Evolutionary conservation across 2,888 invertebrate species (phyloP).

Genomic region (Eucriotettix oculatus): DNA sequence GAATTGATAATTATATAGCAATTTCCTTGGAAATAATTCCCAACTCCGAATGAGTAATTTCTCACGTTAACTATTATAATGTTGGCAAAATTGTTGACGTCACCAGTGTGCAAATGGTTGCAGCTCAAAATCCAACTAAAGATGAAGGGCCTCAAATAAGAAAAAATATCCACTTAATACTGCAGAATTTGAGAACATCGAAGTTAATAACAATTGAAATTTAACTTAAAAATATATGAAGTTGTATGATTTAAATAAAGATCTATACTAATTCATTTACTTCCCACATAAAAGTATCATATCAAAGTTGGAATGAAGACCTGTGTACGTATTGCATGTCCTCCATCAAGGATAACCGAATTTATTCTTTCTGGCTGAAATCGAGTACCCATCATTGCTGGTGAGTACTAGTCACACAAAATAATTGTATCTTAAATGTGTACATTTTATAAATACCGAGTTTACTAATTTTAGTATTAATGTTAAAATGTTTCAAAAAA

Average conservation of each 20-base stretch:
- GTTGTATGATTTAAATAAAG: neutral
- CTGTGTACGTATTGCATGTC: slow-evolving; percentile 1
- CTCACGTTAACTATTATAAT: neutral
- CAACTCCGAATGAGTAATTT: too few species aligned
- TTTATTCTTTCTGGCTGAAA: slow-evolving; percentile 3
- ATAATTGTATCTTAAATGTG: too few species aligned
- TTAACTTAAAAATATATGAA: neutral
- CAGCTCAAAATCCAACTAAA: neutral
- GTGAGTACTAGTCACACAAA: slow-evolving; percentile 5
- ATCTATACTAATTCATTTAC: neutral
- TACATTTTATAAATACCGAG: too few species aligned
- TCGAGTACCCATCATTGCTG: slow-evolving; percentile 9
- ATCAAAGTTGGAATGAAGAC: slow-evolving; percentile 2
- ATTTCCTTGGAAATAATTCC: too few species aligned
- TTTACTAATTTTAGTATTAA: too few species aligned
- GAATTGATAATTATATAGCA: too few species aligned
- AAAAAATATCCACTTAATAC: neutral
- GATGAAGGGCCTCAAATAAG: neutral
- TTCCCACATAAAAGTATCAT: neutral
- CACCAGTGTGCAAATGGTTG: neutral
- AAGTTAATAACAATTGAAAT: slow-evolving; percentile 2
- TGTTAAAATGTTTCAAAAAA: too few species aligned
- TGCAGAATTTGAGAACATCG: slow-evolving; percentile 4
- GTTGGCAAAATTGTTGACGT: neutral
- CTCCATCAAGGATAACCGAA: slow-evolving; percentile 2